Conservation (phyloP, 1,140 invertebrate species). For the Zaprionus capensis region DNA sequence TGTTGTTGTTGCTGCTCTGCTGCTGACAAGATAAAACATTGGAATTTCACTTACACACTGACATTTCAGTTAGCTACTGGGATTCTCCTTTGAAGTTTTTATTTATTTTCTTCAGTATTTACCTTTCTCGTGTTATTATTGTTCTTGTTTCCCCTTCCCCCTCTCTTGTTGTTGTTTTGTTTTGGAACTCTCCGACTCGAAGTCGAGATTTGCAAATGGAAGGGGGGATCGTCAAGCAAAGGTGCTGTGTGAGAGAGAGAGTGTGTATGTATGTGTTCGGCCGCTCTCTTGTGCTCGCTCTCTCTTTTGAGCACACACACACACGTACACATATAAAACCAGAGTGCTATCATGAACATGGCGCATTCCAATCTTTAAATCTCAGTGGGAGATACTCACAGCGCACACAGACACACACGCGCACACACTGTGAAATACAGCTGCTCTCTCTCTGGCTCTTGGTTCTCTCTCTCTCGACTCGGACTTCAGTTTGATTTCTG, state of each 20-base stretch:
- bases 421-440: constrained; percentile 15
- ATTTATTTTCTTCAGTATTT: constrained; percentile 73
- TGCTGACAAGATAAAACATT: constrained; percentile 70
- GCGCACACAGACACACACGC: not conserved
- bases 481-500: constrained; percentile 72
- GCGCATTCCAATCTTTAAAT: constrained; percentile 81
- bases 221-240: constrained; percentile 13
- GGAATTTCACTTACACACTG: constrained; percentile 69
- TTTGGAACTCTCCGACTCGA: constrained; percentile 12
- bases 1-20: constrained; percentile 28
- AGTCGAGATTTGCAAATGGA: constrained; percentile 37
- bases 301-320: constrained; percentile 24
- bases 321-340: constrained; percentile 10
- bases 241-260: constrained; percentile 20
- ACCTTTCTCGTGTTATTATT: constrained; percentile 55
- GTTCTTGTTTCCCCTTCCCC: constrained; percentile 40
- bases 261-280: constrained; percentile 20
- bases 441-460: constrained; percentile 30
- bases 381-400: constrained; percentile 69
- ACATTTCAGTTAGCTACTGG: constrained; percentile 75
- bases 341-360: constrained; percentile 54
- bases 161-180: constrained; percentile 34
- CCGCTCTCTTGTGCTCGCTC: constrained; percentile 29
- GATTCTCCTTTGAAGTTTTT: constrained; percentile 78
- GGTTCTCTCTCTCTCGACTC: constrained; percentile 45